Evolutionary conservation across 1,140 invertebrate genomes (phyloP), one percentile per base, ranked within the genome.

Genomic region (Caerostris darwini): DNA sequence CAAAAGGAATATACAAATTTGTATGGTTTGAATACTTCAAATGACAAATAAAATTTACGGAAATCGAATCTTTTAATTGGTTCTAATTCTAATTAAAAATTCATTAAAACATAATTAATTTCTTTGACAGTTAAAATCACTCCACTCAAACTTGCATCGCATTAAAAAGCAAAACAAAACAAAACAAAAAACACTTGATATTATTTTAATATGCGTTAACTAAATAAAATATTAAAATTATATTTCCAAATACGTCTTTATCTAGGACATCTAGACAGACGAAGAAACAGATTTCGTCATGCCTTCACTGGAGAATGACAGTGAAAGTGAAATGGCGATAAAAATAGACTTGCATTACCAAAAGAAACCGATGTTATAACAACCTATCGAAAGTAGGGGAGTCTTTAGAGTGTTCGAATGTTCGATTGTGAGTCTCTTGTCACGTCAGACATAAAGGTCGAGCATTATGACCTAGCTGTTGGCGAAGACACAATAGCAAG

Each of bases 401-500:
- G 14, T 54, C 56, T 56, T n/a, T 57, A 3, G 82, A 19, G 12
- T 57, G 53, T 34, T 34, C 14, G 71, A 77, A 12, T 53, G 34
- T 77, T 77, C 71, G 71, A 77, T 77, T 77, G 71, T 77, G 71
- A 50, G 34, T 19, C 8, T 10, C 8, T 77, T 34, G 71, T 77
- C 71, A 77, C 71, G 71, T 34, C 53, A 77, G 71, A 77, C 71
- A 50, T 77, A 77, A 77, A 77, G 71, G 71, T 77, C 71, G 71
- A 77, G 34, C 71, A 77, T 77, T 77, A 77, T 77, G 71, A 77
- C 71, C 71, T 50, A 77, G 34, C 50, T 8, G 6, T 77, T 50
- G 71, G 19, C 8, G 82, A 83, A 83, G 82, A 83, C 82, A 83
- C 82, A 83, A 83, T 83, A 83, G 82, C 14, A 54, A 83, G 82